phyloP scores from a whole-genome alignment of 2,113 vertebrate species.

The Bos javanicus region DNA sequence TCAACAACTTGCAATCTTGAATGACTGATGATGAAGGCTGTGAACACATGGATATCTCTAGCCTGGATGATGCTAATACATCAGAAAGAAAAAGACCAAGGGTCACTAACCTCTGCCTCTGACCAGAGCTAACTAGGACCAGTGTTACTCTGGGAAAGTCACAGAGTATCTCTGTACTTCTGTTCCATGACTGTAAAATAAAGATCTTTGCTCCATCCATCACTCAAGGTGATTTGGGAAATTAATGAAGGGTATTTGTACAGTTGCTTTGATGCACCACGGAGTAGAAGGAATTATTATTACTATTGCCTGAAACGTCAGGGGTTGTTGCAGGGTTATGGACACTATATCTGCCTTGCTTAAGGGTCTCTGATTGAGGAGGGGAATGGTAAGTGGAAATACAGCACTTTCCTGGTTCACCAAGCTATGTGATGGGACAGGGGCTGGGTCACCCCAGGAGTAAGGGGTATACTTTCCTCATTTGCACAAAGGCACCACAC shows the following conservation, averaged over 20 bases:
- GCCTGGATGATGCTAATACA: not conserved
- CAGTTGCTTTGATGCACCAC: not conserved
- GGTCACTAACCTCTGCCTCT: not conserved
- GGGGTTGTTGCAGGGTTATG: not conserved
- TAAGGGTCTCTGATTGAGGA: not conserved
- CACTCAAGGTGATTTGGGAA: not conserved
- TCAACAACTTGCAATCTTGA: not conserved
- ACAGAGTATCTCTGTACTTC: not conserved
- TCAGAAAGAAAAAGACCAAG: not conserved
- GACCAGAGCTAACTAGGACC: not conserved
- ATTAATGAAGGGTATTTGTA: not conserved
- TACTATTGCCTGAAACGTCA: not conserved
- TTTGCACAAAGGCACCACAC: conserved; percentile 15
- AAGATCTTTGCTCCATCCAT: not conserved
- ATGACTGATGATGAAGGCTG: not conserved
- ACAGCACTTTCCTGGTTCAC: not conserved
- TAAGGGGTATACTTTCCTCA: not conserved
- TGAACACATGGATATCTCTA: not conserved
- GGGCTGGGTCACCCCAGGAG: not conserved
- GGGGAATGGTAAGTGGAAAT: not conserved
- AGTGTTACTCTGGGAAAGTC: not conserved
- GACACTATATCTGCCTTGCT: not conserved
- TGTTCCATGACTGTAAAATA: not conserved
- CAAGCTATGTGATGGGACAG: not conserved
- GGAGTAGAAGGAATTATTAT: not conserved